Base-by-base conservation (phyloP, 1,140 invertebrate genomes). In the Drosophila dunni region DNA sequence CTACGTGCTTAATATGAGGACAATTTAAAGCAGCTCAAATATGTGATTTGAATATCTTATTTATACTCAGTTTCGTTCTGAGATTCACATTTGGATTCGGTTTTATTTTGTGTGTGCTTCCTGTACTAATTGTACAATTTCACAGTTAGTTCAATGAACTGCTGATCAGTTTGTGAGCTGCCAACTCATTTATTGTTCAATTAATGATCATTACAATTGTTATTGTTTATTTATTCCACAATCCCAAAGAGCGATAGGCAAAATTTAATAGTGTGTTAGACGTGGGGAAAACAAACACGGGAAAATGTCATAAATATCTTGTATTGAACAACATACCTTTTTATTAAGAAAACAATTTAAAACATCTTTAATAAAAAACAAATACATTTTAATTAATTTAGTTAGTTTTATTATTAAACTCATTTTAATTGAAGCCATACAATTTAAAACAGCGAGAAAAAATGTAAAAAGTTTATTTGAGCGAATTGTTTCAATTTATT, bases 11-110 rank as follows among this genome's bases (percentile, higher is more conserved):
- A 83, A 83, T 83, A 64, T 84, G 63, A 73, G 81, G 44, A 67
- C 83, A 83, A 83, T 83, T 83, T 83, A 83, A 83, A 83, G 77
- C 77, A 83, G 81, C 81, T 80, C 81, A 80, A 63, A 36, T 64
- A 68, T 77, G 81, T 83, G 81, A 66, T 60, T 73, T 53, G 81
- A 84, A 83, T 83, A 38, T 56, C 15, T 6, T 1, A 61, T 51
- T 44, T 33, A 17, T 50, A 20, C 13, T 34, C 17, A 15, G 48
- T 44, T 20, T 54, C 15, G 50, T 11, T 61, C 17, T 73, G 46
- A 15, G 54, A 24, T 64, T 53, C 20, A 44, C 11, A 44, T 64
- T 63, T 66, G 29, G 40, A 63, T 46, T 63, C 11, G 7, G 60
- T 78, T 51, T 63, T 54, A 57, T 57, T 75, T 72, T 68, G 33